phyloP scores from a whole-genome alignment of 2,888 invertebrate genomes.

The Seladonia tumulorum region DNA sequence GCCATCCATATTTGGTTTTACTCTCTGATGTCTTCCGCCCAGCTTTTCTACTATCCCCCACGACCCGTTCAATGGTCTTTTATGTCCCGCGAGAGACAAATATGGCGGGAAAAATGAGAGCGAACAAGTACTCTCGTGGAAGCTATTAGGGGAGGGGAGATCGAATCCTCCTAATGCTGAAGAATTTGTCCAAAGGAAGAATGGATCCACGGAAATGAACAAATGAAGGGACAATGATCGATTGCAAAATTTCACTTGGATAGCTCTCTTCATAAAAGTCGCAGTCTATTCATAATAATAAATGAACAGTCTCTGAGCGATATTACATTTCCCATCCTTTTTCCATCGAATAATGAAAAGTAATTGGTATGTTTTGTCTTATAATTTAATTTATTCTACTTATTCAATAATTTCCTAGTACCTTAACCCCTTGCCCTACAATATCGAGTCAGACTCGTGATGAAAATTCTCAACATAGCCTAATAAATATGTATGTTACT shows the following conservation, averaged over 20 bases:
- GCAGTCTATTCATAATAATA: too few species aligned
- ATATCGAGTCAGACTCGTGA: too few species aligned
- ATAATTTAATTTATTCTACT: neutral
- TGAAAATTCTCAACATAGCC: too few species aligned
- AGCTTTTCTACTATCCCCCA: neutral
- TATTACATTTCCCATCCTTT: too few species aligned
- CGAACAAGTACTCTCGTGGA: neutral
- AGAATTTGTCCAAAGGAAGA: neutral
- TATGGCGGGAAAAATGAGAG: conserved; percentile 36
- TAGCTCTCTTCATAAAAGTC: neutral
- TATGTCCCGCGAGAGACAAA: conserved; percentile 38
- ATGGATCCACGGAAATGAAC: neutral
- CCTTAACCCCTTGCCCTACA: too few species aligned
- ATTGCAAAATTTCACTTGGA: conserved; percentile 6
- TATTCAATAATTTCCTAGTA: too few species aligned
- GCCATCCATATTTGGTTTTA: conserved; percentile 30
- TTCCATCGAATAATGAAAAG: too few species aligned
- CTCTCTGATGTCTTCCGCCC: neutral
- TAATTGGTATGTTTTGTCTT: too few species aligned
- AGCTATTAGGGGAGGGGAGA: conserved; percentile 19
- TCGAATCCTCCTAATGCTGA: neutral
- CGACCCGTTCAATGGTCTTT: conserved; percentile 12
- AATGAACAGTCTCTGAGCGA: too few species aligned
- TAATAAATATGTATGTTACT: too few species aligned
- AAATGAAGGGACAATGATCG: neutral